Base-by-base conservation (phyloP, 1,140 invertebrate species). In the Drosophila ironensis region DNA sequence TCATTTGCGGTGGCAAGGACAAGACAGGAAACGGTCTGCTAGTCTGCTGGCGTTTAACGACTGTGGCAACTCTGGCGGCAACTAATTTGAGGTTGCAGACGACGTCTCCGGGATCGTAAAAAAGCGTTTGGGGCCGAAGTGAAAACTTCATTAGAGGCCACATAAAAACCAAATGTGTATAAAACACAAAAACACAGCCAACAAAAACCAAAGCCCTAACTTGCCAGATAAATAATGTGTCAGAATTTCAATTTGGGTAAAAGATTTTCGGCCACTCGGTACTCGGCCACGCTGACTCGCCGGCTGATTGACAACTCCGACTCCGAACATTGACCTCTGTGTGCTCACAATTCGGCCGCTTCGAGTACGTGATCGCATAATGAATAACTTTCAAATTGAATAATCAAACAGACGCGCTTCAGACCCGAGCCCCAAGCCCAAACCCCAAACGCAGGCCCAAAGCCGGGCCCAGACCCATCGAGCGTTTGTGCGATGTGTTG, bases 351-450 rank as follows among this genome's bases (percentile, higher is more conserved):
- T 38, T 54, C 56, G 63, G 60, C 53, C 50, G 53, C 46, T 61
- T 64, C 52, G 68, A 75, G 80, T 84, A 84, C 80, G 80, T 84
- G 80, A 84, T 86, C 80, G 81, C 82, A 86, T 86, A 84, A 86
- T 86, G 80, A 84, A 84, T 84, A 84, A 84, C 80, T 86, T 84
- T 84, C 80, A 84, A 84, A 84, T 84, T 84, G 80, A 84, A 84
- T 84, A 77, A 84, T 84, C 80, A 84, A 84, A 84, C 81, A 72
- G 73, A 68, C 60, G 51, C 41, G 41, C 52, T 24, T 12, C 9
- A 22, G 42, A 12, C 47, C 19, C 2, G 17, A 20, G 19, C 9
- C 27, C 22, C 17, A 30, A 41, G 56, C 40, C 63, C 47, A 69
- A n/a, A n/a, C n/a, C n/a, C n/a, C n/a, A n/a, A n/a, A n/a, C n/a